Base-by-base conservation (phyloP, 2,113 vertebrate species). In the Gnathonemus longibarbis region DNA sequence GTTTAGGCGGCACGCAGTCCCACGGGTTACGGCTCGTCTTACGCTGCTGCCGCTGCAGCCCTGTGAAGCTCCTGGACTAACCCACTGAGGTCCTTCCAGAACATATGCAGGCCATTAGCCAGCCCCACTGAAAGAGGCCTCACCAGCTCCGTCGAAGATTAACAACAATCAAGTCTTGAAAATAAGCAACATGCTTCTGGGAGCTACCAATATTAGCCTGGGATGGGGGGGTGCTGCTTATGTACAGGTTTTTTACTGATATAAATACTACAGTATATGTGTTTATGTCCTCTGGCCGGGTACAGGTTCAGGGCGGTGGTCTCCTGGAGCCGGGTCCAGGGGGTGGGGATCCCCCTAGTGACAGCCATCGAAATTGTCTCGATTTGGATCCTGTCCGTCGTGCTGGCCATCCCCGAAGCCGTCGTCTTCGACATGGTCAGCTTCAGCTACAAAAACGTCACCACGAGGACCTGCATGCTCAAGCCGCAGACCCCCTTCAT, bases 311-410 rank as follows among this genome's bases (percentile, higher is more conserved):
- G 98, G 58, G 98, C 98, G 1, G 98, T 99, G 89, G 97, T 96
- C 0, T 99, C 98, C 45, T 99, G 98, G 98, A 98, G 96, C 21
- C 96, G 98, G 3, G 97, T 99, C 6, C 97, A 97, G 90, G 96
- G 97, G 5, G 97, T 96, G 0, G 98, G 98, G 31, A 95, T 99
- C 87, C 98, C 98, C 0, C 94, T 95, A 93, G 94, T 96, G 49
- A 99, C 98, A 0, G 97, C 96, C 10, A 94, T 98, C 87, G 97
- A 98, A 94, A 98, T 99, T 8, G 93, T 97, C 91, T 94, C 92
- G 92, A 98, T 99, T 90, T 99, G 98, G 98, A 92, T 97, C 91
- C 94, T 99, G 31, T 98, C 98, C 31, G 93, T 96, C 24, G 83
- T 96, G 27, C 91, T 99, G 92, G 98, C 98, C 5, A 96, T 99